A percentile compares a stretch with the other conserved stretches of the same genome.
These are phyloP conservation scores for Pterobdella sp. DNA, from an alignment of 2,888 invertebrate species.

Conservation along the genomic window DNA sequence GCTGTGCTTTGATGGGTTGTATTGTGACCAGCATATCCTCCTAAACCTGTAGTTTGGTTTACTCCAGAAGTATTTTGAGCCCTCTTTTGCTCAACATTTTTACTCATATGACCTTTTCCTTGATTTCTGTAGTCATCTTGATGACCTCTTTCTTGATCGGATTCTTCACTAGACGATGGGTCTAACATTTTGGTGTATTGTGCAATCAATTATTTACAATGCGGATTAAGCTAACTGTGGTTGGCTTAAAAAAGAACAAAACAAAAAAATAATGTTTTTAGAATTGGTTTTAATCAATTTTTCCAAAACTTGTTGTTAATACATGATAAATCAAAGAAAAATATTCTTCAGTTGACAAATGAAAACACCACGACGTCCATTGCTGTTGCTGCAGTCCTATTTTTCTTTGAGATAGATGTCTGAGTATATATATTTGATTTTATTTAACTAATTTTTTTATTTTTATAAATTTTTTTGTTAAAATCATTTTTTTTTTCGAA, in stretches of 20 bases:
- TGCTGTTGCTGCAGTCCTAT: slow-evolving; percentile 11
- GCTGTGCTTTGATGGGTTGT: too few relatives aligned
- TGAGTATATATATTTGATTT: neutral
- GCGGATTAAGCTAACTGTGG: neutral
- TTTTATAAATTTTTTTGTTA: neutral
- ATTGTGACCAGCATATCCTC: neutral
- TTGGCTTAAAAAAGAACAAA: neutral
- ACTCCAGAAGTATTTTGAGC: slow-evolving; percentile 35
- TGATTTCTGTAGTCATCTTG: slow-evolving; percentile 12
- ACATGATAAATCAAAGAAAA: neutral
- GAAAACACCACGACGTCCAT: neutral
- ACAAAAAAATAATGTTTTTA: neutral
- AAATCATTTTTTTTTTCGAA: neutral
- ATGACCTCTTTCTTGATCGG: slow-evolving; percentile 55
- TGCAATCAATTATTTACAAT: neutral
- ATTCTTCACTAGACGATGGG: slow-evolving; percentile 90
- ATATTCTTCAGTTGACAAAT: neutral
- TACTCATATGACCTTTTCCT: slow-evolving; percentile 22
- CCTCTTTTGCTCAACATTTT: slow-evolving; percentile 47
- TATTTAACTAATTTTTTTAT: neutral
- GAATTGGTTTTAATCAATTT: neutral
- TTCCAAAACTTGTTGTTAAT: neutral
- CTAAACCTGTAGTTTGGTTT: neutral
- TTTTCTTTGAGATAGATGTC: slow-evolving; percentile 1
- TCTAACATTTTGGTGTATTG: slow-evolving; percentile 66